Evolutionary conservation across 2,797 vertebrate species (phyloP).

Genomic region (Bufotes viridis): DNA sequence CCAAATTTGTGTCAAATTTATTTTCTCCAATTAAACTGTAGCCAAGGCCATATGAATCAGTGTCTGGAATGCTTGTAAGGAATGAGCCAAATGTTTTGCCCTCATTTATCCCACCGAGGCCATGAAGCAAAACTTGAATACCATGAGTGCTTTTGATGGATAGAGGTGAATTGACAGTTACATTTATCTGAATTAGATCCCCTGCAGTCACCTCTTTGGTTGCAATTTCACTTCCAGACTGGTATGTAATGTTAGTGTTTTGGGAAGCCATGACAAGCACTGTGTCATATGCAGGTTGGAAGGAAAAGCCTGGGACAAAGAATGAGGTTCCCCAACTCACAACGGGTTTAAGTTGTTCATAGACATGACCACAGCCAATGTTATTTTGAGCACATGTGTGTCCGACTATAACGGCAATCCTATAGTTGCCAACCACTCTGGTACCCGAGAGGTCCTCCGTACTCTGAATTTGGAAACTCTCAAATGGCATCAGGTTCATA

Average conservation of each 20-base stretch:
- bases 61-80: slow-evolving; percentile 71
- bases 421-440: slow-evolving; percentile 69
- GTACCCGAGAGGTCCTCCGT: slow-evolving; percentile 70
- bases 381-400: slow-evolving; percentile 76
- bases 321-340: slow-evolving; percentile 77
- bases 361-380: slow-evolving; percentile 76
- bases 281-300: slow-evolving; percentile 71
- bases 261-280: slow-evolving; percentile 75
- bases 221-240: not conserved
- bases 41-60: slow-evolving; percentile 32
- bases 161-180: slow-evolving; percentile 61
- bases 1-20: slow-evolving; percentile 68
- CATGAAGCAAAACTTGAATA: slow-evolving; percentile 78
- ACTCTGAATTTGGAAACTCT: slow-evolving; percentile 79
- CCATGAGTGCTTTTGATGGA: slow-evolving; percentile 70
- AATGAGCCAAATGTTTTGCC: slow-evolving; percentile 69
- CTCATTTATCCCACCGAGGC: slow-evolving; percentile 68
- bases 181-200: slow-evolving; percentile 57
- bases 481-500: slow-evolving; percentile 72
- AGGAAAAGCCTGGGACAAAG: slow-evolving; percentile 71
- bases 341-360: slow-evolving; percentile 79
- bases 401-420: slow-evolving; percentile 75
- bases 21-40: slow-evolving; percentile 69
- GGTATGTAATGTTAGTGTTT: slow-evolving; percentile 67
- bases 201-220: not conserved